Conservation (phyloP, 2,113 vertebrate genomes). For the Elaphurus davidianus region DNA sequence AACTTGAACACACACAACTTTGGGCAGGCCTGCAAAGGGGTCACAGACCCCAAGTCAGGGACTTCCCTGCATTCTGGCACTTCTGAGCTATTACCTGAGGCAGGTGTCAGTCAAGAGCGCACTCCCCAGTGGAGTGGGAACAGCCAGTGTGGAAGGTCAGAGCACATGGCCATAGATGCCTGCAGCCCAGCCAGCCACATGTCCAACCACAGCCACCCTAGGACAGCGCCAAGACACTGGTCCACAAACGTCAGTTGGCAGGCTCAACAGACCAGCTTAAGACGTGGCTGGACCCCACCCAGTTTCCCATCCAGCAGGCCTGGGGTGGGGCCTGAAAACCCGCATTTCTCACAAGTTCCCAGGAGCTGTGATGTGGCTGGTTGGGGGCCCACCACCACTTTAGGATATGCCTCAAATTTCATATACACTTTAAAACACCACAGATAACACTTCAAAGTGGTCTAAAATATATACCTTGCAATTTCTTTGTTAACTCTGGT, state of each 20-base stretch:
- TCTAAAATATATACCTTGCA: conserved; percentile 82
- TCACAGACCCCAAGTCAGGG: not conserved
- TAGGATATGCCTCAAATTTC: not conserved
- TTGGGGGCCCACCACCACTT: not conserved
- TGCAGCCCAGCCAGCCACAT: not conserved
- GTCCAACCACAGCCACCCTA: not conserved
- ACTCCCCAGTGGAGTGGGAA: too few species aligned
- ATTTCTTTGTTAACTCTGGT: conserved; percentile 89
- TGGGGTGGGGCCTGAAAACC: not conserved
- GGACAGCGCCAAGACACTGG: not conserved
- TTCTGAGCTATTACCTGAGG: not conserved
- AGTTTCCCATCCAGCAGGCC: not conserved
- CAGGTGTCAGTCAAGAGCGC: accelerated
- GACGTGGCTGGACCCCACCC: not conserved
- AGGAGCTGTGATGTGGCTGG: not conserved
- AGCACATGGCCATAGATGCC: not conserved
- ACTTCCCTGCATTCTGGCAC: not conserved
- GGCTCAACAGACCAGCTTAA: not conserved
- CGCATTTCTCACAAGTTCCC: not conserved
- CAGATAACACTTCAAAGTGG: accelerated
- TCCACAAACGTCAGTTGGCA: accelerated
- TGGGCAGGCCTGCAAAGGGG: not conserved
- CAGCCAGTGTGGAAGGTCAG: accelerated
- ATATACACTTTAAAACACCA: not conserved
- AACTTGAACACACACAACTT: not conserved